A percentile compares a stretch with the other conserved stretches of the same genome.
Conservation (phyloP, 2,888 invertebrate species). For the Caradrina clavipalpis region DNA sequence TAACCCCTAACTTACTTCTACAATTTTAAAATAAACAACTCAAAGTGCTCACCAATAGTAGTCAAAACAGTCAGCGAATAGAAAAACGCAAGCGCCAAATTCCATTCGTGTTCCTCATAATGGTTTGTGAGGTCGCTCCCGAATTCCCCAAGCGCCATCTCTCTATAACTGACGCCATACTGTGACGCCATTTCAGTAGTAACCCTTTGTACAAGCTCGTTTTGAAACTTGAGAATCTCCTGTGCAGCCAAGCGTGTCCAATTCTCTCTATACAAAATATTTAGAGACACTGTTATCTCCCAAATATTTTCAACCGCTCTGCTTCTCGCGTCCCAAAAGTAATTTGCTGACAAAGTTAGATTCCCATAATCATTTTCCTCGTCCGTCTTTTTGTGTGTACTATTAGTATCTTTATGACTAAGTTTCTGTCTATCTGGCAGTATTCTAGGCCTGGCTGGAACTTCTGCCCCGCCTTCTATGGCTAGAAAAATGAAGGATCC, state of each 20-base stretch:
- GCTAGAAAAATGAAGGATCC: conserved; percentile 96
- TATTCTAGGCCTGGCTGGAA: conserved; percentile 88
- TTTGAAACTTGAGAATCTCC: conserved; percentile 95
- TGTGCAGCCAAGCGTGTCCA: conserved; percentile 96
- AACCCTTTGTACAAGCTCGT: conserved; percentile 95
- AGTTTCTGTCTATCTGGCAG: conserved; percentile 89
- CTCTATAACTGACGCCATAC: conserved; percentile 89
- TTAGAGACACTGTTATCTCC: conserved; percentile 96
- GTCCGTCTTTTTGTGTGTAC: conserved; percentile 82
- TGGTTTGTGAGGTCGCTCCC: conserved; percentile 83
- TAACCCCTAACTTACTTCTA: conserved; percentile 27
- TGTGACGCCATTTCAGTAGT: conserved; percentile 94
- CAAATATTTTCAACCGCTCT: conserved; percentile 96
- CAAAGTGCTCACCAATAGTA: conserved; percentile 94
- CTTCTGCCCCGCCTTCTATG: conserved; percentile 93
- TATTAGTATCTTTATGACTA: conserved; percentile 87
- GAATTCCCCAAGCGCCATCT: conserved; percentile 89
- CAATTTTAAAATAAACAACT: conserved; percentile 39
- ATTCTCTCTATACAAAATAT: conserved; percentile 97
- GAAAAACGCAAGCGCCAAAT: conserved; percentile 97
- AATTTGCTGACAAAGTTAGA: conserved; percentile 85
- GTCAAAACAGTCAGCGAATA: conserved; percentile 98
- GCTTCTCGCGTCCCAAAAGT: conserved; percentile 88
- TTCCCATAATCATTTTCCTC: conserved; percentile 85
- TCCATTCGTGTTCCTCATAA: conserved; percentile 94